Evolutionary conservation across 1,140 invertebrate genomes (phyloP), one percentile per base, ranked within the genome.

Genomic region (Argopecten irradians): DNA sequence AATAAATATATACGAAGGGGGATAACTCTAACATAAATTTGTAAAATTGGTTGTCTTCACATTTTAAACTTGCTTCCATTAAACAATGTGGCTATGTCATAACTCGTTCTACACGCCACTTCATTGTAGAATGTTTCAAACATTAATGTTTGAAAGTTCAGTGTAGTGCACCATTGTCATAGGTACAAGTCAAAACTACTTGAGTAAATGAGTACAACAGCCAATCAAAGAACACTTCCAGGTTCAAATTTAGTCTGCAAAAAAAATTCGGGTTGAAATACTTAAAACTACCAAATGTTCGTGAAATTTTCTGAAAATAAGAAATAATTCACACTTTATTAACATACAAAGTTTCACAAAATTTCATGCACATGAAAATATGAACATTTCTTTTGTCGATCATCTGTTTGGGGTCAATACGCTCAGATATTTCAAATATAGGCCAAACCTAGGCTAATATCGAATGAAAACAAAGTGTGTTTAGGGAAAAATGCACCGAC

Each of bases 401-500:
- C 22, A 71, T 28, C 55, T 71, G 5, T 71, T 11, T 28, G n/a
- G 55, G 55, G 55, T 71, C 55, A 71, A 71, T 71, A 5, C 55
- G 28, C 55, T 71, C 16, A 8, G 55, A 71, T 71, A 71, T 71
- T 71, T 28, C 1, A 71, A 71, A 71, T 71, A 71, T 71, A 71
- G 55, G 55, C 22, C 55, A 71, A 71, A 71, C 22, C 55, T 28
- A 71, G 28, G 55, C 55, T 71, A 71, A 71, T 71, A 71, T 71
- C 5, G 55, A 71, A 71, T 71, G 55, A 71, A 71, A 71, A 71
- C 55, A 71, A 71, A 71, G 55, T 71, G n/a, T 71, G 55, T 71
- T 71, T 0, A 8, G 28, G 1, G 13, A n/a, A 71, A 71, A 71
- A 71, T 71, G 55, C 55, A 71, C 55, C 55, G 55, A 71, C 55